Percentiles rank a stretch among this genome's conserved stretches.
These are phyloP conservation scores for Pararge aegeria DNA, from an alignment of 1,140 invertebrate genomes.

Conservation along the genomic window DNA sequence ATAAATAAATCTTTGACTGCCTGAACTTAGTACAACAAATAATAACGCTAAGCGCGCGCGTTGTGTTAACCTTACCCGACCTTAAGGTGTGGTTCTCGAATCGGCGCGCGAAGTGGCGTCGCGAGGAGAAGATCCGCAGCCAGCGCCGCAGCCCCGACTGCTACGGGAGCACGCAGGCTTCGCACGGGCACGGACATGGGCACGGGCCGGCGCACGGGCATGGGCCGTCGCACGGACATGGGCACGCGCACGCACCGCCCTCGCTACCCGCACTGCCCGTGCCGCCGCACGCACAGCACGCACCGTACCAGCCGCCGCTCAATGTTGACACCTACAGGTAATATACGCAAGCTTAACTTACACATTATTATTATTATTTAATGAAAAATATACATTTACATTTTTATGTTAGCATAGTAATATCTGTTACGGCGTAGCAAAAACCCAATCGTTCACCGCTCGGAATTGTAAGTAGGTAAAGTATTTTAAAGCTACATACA, in stretches of 20 bases:
- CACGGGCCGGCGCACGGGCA: constrained; percentile 1
- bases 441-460: too few relatives aligned
- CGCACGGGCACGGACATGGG: constrained; percentile 45
- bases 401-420: too few relatives aligned
- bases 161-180: constrained; percentile 64
- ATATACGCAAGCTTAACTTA: constrained; percentile 2
- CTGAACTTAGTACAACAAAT: background rate
- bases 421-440: too few relatives aligned
- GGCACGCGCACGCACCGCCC: constrained; percentile 12
- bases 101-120: constrained; percentile 97
- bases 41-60: constrained; percentile 43
- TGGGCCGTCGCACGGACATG: constrained; percentile 9
- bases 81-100: constrained; percentile 99
- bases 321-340: constrained; percentile 67
- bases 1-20: too few relatives aligned
- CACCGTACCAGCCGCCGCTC: constrained; percentile 59
- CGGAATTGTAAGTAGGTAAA: too few relatives aligned
- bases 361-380: too few relatives aligned
- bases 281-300: constrained; percentile 49
- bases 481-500: too few relatives aligned
- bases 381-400: too few relatives aligned
- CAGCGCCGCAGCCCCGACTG: constrained; percentile 87
- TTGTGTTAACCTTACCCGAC: constrained; percentile 67
- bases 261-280: constrained; percentile 38
- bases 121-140: constrained; percentile 97